These are phyloP conservation scores for Capitella teleta DNA, from an alignment of 1,140 invertebrate genomes.

Conservation along the genomic window DNA sequence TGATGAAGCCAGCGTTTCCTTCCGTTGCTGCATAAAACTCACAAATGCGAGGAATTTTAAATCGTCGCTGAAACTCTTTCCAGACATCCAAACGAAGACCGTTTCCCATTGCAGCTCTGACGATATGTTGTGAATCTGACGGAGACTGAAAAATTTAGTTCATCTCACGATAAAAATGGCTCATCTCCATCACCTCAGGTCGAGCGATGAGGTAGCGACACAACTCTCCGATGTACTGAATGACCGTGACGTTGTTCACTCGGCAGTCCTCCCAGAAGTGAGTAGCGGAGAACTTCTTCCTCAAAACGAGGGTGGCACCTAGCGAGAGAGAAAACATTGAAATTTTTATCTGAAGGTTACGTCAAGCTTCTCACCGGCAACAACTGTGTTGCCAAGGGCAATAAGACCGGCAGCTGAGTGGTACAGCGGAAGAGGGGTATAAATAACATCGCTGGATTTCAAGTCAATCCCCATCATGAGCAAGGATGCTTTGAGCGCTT, in stretches of 20 bases:
- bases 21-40: constrained; percentile 98
- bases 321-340: constrained; percentile 60
- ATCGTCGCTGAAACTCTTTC: constrained; percentile 73
- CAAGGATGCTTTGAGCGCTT: neutral
- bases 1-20: constrained; percentile 61
- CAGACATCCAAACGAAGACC: constrained; percentile 92
- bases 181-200: constrained; percentile 41
- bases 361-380: neutral
- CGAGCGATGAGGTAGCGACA: constrained; percentile 92
- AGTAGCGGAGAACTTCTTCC: constrained; percentile 89
- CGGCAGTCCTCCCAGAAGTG: constrained; percentile 87
- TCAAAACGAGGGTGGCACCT: constrained; percentile 73
- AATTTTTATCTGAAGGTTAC: neutral
- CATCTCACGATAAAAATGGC: too few relatives aligned
- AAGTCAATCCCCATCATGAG: neutral
- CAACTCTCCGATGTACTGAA: constrained; percentile 98
- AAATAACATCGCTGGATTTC: constrained; percentile 32
- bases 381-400: constrained; percentile 44
- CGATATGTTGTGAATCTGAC: constrained; percentile 69
- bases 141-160: constrained; percentile 40
- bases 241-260: constrained; percentile 91
- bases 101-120: constrained; percentile 87
- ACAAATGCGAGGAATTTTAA: constrained; percentile 68
- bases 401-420: constrained; percentile 78
- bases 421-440: constrained; percentile 82